A percentile compares a stretch with the other conserved stretches of the same genome.
Conservation (phyloP, 1,140 invertebrate species). For the Heterodera schachtii region DNA sequence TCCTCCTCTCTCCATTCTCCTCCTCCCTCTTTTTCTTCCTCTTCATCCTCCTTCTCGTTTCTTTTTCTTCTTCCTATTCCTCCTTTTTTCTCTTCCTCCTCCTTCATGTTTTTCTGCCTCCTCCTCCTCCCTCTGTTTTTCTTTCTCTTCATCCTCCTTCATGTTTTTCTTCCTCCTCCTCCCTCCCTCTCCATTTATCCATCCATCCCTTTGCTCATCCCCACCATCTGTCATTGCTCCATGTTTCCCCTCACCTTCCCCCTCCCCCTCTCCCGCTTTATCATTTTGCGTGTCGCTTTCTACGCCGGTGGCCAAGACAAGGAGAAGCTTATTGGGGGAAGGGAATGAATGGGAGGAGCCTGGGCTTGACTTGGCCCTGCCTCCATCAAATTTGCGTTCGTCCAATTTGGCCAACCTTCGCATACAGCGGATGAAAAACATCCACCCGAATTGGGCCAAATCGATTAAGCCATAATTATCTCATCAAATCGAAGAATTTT, state of each 20-base stretch:
- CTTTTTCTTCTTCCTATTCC: neutral
- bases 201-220: neutral
- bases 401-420: neutral
- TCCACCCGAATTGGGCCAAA: neutral
- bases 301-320: neutral
- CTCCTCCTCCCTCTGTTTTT: neutral
- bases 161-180: neutral
- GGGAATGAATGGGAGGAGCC: neutral
- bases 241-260: neutral
- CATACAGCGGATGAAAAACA: neutral
- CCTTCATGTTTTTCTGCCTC: neutral
- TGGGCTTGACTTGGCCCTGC: neutral
- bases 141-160: neutral
- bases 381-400: neutral
- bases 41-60: neutral
- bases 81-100: neutral
- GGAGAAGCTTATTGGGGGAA: no score
- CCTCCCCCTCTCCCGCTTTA: neutral
- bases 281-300: neutral
- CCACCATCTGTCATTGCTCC: slow-evolving; percentile 1
- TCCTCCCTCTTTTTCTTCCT: neutral
- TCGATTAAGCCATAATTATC: neutral
- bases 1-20: neutral
- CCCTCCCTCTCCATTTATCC: neutral
- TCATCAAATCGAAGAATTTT: neutral